Evolutionary conservation across 2,888 invertebrate genomes (phyloP), one percentile per base, ranked within the genome.

Genomic region (Diploptera punctata): DNA sequence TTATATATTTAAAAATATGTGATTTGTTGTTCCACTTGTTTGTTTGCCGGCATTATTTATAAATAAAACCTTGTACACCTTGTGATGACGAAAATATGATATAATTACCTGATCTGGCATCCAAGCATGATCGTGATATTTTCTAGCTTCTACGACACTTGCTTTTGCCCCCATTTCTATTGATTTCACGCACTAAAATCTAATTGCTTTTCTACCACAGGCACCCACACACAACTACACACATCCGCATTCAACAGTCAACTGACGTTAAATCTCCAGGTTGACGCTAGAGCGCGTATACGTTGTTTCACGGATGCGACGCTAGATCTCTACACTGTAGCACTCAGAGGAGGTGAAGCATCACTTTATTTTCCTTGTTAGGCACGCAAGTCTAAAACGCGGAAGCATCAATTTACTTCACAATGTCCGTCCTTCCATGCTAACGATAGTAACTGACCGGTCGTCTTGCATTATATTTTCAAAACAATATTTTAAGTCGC

Each of bases 51-150:
- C n/a, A n/a, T n/a, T n/a, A n/a, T n/a, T n/a, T n/a, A n/a, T n/a
- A 33, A 33, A 33, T 10, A 33, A 33, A 33, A 33, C 10, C 33
- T 10, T 33, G 10, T 10, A 33, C 33, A 33, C 7, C 10, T 33
- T 33, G 10, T 33, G 33, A 10, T 33, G 10, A 33, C 33, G 33
- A 33, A 33, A n/a, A n/a, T n/a, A 33, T 26, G 38, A 16, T 13
- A 47, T 24, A 24, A n/a, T 33, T 72, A 72, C 72, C 72, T 72
- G 72, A 24, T 72, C 72, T 18, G 60, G 61, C 38, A 90, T 91
- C 92, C 91, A 92, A 86, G 90, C 91, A 87, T 91, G 90, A 85
- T 91, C 89, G 86, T 91, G 91, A 87, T 90, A 89, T 88, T 91
- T 91, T 83, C 90, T 91, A 82, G 91, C 91, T 84, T 92, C 91